phyloP scores from a whole-genome alignment of 1,140 invertebrate genomes.

The Rhopalosiphum maidis region DNA sequence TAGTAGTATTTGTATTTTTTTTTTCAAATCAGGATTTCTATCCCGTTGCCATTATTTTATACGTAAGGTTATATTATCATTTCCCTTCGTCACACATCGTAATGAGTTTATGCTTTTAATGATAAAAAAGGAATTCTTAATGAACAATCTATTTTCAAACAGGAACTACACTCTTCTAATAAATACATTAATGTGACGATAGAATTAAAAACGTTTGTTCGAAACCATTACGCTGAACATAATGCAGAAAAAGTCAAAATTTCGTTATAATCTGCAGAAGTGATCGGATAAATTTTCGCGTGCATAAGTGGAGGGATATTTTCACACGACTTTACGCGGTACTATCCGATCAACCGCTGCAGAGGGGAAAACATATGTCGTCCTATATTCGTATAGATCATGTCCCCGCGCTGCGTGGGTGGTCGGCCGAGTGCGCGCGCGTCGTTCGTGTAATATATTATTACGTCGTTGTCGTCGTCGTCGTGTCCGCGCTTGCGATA shows the following conservation, averaged over 20 bases:
- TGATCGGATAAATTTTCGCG: not conserved
- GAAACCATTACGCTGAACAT: not conserved
- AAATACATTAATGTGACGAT: not conserved
- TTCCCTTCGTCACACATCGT: not conserved
- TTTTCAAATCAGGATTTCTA: not conserved
- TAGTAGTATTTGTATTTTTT: too few relatives aligned
- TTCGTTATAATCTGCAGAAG: not conserved
- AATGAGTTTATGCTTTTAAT: not conserved
- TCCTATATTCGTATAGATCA: not conserved
- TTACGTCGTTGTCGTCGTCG: not conserved
- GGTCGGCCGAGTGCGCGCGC: not conserved
- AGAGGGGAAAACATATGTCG: not conserved
- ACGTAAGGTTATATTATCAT: not conserved
- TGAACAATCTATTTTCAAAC: not conserved
- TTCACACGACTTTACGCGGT: not conserved
- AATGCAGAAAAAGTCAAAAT: not conserved
- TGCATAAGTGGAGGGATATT: not conserved
- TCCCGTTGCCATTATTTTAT: not conserved
- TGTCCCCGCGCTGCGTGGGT: not conserved
- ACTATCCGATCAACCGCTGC: not conserved
- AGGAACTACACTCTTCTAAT: too few relatives aligned
- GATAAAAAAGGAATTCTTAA: not conserved
- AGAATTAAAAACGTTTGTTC: not conserved
- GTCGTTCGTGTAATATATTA: not conserved
- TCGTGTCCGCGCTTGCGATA: constrained; percentile 10